Percentiles rank a stretch among this genome's conserved stretches.
These are phyloP conservation scores for Pungitius pungitius DNA, from an alignment of 2,113 vertebrate genomes.

Conservation along the genomic window DNA sequence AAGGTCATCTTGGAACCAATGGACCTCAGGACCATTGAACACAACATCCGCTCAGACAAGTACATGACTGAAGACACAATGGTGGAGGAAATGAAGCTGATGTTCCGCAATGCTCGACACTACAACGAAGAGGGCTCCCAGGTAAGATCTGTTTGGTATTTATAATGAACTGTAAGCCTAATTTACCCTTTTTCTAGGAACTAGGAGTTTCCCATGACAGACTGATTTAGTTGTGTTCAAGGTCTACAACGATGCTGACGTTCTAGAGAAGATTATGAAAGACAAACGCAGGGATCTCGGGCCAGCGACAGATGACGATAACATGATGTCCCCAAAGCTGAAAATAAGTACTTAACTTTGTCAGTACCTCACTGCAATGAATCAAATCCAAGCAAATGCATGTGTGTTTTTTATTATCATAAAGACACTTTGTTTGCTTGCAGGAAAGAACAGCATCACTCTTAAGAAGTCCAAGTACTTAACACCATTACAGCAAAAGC, in stretches of 20 bases:
- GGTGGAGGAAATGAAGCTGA: slow-evolving; percentile 95
- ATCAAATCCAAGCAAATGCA: background rate
- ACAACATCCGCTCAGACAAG: slow-evolving; percentile 96
- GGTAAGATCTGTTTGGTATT: slow-evolving; percentile 73
- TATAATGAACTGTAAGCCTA: background rate
- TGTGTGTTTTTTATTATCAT: background rate
- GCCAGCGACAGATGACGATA: slow-evolving; percentile 92
- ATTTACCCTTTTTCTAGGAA: background rate
- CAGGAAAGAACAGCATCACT: slow-evolving; percentile 95
- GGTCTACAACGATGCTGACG: slow-evolving; percentile 97
- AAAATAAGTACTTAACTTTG: slow-evolving; percentile 89
- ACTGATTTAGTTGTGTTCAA: slow-evolving; percentile 55
- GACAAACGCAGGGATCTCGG: slow-evolving; percentile 95
- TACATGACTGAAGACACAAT: slow-evolving; percentile 91
- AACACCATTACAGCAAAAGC: slow-evolving; percentile 96
- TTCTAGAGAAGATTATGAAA: slow-evolving; percentile 94
- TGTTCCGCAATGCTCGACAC: slow-evolving; percentile 98
- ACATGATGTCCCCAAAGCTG: slow-evolving; percentile 92
- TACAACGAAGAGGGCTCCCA: slow-evolving; percentile 98
- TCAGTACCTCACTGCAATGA: background rate
- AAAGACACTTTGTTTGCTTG: slow-evolving; percentile 32
- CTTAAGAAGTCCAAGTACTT: slow-evolving; percentile 97
- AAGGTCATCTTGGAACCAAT: slow-evolving; percentile 98
- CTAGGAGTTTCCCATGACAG: background rate
- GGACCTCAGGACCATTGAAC: slow-evolving; percentile 96